phyloP scores from a whole-genome alignment of 53 echinoderm and acorn worm species.

The Zoroaster sp. region DNA sequence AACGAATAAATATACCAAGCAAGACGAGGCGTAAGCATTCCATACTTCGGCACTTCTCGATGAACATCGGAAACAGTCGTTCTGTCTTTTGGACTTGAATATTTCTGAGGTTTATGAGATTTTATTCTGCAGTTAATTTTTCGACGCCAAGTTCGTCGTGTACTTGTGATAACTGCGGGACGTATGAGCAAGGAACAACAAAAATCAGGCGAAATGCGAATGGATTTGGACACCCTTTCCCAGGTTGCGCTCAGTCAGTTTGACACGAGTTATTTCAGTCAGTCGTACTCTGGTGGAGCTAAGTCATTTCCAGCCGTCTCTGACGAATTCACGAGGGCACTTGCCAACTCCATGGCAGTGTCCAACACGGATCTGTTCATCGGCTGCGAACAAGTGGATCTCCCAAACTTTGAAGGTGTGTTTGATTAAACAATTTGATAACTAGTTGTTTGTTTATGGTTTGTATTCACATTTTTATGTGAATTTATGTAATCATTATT shows the following conservation, averaged over 20 bases:
- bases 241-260: constrained; percentile 90
- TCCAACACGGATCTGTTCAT: constrained; percentile 57
- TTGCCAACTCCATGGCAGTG: constrained; percentile 62
- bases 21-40: constrained; percentile 63
- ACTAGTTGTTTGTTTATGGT: too few relatives aligned
- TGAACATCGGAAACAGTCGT: constrained; percentile 80
- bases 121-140: constrained; percentile 24
- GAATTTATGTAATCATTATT: too few relatives aligned
- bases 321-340: constrained; percentile 47
- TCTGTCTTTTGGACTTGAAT: constrained; percentile 30
- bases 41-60: constrained; percentile 82
- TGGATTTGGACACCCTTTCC: constrained; percentile 93
- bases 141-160: constrained; percentile 43
- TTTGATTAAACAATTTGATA: too few relatives aligned
- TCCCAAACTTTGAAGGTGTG: constrained; percentile 40
- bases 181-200: constrained; percentile 77
- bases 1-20: constrained; percentile 57
- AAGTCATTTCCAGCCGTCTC: constrained; percentile 28
- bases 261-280: constrained; percentile 73
- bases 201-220: constrained; percentile 96
- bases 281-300: constrained; percentile 37
- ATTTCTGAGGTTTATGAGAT: constrained; percentile 57
- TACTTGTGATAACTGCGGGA: constrained; percentile 52
- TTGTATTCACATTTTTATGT: too few relatives aligned
- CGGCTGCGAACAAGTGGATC: constrained; percentile 52